These are phyloP conservation scores for Helleia helle DNA, from an alignment of 2,888 invertebrate species.

Conservation along the genomic window DNA sequence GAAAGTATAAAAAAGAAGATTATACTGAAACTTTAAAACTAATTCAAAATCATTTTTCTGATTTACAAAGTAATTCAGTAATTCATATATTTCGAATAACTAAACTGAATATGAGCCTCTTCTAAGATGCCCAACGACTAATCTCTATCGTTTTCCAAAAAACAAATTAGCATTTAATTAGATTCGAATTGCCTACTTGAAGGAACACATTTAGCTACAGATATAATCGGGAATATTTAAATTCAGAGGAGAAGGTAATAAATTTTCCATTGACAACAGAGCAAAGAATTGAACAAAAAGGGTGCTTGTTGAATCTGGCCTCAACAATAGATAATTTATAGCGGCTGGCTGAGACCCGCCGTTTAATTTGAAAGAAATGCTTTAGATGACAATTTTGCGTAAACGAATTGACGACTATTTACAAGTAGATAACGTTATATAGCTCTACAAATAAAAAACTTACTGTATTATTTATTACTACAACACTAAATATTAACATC, in stretches of 20 bases:
- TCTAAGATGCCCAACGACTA: neutral
- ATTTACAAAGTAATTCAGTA: no score
- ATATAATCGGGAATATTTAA: slow-evolving; percentile 67
- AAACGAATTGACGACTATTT: neutral
- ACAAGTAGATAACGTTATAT: neutral
- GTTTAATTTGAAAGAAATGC: slow-evolving; percentile 42
- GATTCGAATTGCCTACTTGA: neutral
- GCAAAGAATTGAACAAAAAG: slow-evolving; percentile 72
- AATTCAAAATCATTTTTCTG: no score
- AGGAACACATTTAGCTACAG: neutral
- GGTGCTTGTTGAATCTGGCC: slow-evolving; percentile 59
- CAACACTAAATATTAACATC: no score
- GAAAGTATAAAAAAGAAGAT: no score
- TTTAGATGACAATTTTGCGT: neutral
- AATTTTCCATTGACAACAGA: slow-evolving; percentile 68
- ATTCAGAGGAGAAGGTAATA: slow-evolving; percentile 61
- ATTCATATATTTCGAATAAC: no score
- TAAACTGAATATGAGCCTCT: no score
- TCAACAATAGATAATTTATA: slow-evolving; percentile 70
- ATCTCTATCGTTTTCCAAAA: neutral
- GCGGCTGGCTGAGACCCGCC: slow-evolving; percentile 44
- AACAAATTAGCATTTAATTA: neutral
- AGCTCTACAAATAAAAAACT: no score
- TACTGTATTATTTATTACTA: no score
- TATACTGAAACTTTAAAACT: no score